Percentiles rank a stretch among this genome's conserved stretches.
Conservation (phyloP, 53 echinoderm and acorn worm genomes). For the Luidia sarsii region DNA sequence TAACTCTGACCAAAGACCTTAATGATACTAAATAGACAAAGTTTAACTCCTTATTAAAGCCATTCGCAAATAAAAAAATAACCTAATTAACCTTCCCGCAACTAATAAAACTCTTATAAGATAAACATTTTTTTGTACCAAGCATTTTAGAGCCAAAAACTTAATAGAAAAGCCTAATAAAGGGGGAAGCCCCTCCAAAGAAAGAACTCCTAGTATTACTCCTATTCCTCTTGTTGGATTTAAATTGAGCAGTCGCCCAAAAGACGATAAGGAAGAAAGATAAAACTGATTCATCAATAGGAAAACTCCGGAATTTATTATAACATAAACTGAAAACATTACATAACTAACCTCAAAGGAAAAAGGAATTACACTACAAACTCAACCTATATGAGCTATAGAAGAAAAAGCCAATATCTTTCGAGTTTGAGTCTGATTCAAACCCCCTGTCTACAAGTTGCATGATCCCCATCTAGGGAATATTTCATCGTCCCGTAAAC, state of each 20-base stretch:
- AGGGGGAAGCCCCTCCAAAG: constrained; percentile 68
- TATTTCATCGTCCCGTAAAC: too few species aligned
- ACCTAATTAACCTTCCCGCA: constrained; percentile 47
- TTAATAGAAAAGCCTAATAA: constrained; percentile 60
- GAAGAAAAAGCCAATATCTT: constrained; percentile 79
- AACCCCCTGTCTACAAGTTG: too few species aligned
- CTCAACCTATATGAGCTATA: constrained; percentile 65
- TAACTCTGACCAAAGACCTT: background rate
- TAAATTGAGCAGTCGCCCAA: background rate
- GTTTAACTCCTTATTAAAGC: constrained; percentile 53
- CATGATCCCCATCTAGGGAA: too few species aligned
- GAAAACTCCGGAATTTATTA: constrained; percentile 47
- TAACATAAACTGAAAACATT: constrained; percentile 47
- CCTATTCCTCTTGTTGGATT: background rate
- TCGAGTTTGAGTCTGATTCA: constrained; percentile 67
- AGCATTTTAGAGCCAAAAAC: constrained; percentile 22
- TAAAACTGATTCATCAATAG: background rate
- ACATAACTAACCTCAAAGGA: background rate
- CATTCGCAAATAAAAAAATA: constrained; percentile 68
- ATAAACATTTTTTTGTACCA: background rate
- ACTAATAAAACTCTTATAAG: constrained; percentile 17
- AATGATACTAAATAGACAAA: constrained; percentile 51
- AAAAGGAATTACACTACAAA: background rate
- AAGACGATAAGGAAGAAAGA: background rate
- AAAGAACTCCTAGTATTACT: constrained; percentile 31